phyloP scores from a whole-genome alignment of 2,888 invertebrate genomes.

The Andrena flavipes region DNA sequence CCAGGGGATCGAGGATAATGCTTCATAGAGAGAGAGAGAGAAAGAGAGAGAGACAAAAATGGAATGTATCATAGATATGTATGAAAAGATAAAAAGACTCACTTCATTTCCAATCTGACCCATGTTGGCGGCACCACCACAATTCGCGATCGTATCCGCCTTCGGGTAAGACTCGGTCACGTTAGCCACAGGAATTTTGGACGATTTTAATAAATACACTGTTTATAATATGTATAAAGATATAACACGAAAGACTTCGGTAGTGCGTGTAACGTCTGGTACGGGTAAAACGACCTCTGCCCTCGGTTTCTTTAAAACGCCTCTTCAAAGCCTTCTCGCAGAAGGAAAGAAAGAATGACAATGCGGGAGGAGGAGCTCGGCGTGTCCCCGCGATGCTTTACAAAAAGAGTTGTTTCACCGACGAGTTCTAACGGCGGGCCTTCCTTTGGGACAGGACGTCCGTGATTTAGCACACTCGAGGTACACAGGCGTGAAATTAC shows the following conservation, averaged over 20 bases:
- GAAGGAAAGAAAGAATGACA: background rate
- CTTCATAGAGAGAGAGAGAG: background rate
- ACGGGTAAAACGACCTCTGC: background rate
- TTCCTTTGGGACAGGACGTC: constrained; percentile 72
- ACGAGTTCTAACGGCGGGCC: constrained; percentile 39
- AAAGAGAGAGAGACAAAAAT: background rate
- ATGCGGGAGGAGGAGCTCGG: background rate
- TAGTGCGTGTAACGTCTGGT: constrained; percentile 11
- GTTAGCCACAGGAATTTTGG: constrained; percentile 83
- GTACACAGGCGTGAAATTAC: constrained; percentile 69
- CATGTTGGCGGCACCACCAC: constrained; percentile 80
- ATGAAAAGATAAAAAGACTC: constrained; percentile 69
- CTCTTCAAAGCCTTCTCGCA: constrained; percentile 6
- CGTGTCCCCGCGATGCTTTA: background rate
- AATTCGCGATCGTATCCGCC: constrained; percentile 78
- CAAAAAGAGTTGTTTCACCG: constrained; percentile 53
- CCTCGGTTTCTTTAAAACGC: background rate
- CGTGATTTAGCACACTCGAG: constrained; percentile 78
- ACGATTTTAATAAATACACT: constrained; percentile 60
- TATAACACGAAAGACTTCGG: constrained; percentile 51
- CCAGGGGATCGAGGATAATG: background rate
- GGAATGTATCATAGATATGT: background rate
- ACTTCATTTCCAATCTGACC: constrained; percentile 84
- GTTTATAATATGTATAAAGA: constrained; percentile 14
- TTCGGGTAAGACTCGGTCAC: constrained; percentile 78